Conservation (phyloP, 2,888 invertebrate genomes). For the Aleiodes leptofemur region DNA sequence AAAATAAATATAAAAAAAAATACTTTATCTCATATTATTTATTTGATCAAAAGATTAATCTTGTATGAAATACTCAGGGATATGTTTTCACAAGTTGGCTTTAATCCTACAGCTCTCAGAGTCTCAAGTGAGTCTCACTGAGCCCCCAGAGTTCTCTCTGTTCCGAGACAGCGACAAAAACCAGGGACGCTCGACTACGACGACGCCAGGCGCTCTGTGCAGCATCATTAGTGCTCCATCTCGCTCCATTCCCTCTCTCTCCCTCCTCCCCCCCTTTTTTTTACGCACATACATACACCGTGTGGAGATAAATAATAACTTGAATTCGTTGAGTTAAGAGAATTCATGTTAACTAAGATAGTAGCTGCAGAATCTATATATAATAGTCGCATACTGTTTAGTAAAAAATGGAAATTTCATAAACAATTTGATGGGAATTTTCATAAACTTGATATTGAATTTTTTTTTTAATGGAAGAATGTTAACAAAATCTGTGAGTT, state of each 20-base stretch:
- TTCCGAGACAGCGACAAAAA: constrained; percentile 40
- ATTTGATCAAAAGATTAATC: background rate
- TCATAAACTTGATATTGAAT: no score
- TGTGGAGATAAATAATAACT: background rate
- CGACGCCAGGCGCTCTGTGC: constrained; percentile 63
- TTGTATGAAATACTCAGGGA: constrained; percentile 19
- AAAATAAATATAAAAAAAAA: background rate
- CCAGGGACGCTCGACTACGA: constrained; percentile 53
- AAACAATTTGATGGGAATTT: no score
- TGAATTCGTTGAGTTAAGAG: no score
- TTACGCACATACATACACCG: constrained; percentile 18
- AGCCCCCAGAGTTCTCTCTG: constrained; percentile 7
- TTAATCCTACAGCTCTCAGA: constrained; percentile 37
- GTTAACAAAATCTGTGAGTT: no score
- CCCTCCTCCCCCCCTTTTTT: background rate
- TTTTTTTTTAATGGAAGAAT: no score
- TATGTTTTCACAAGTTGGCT: constrained; percentile 6
- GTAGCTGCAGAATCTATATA: no score
- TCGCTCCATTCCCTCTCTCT: constrained; percentile 41
- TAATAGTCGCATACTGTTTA: no score
- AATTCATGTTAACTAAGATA: no score
- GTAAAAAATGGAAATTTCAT: no score
- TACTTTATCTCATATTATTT: background rate
- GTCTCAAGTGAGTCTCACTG: constrained; percentile 31
- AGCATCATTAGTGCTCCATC: constrained; percentile 68